phyloP scores from a whole-genome alignment of 2,888 invertebrate species.

The Malacosoma neustria region DNA sequence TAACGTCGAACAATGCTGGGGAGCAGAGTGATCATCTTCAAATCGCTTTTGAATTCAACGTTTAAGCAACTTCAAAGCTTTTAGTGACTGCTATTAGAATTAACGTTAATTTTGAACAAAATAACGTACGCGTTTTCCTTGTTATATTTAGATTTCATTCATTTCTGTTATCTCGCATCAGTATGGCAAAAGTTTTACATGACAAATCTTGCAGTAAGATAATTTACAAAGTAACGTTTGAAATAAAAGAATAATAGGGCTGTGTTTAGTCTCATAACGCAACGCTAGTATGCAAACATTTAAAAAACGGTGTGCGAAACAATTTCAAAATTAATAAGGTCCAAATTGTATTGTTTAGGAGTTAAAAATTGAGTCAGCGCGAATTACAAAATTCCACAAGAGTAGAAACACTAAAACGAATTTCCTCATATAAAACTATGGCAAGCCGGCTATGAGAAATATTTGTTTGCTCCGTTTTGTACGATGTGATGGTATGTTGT shows the following conservation, averaged over 20 bases:
- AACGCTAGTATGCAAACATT: not conserved
- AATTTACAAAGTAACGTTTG: no score
- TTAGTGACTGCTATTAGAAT: slow-evolving; percentile 27
- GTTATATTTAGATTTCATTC: no score
- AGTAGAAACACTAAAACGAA: slow-evolving; percentile 38
- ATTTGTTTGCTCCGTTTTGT: slow-evolving; percentile 13
- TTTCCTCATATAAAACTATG: slow-evolving; percentile 39
- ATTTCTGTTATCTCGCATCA: no score
- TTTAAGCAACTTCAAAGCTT: slow-evolving; percentile 36
- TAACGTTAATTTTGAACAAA: slow-evolving; percentile 30
- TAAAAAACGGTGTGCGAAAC: slow-evolving; percentile 21
- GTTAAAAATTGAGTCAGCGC: slow-evolving; percentile 28
- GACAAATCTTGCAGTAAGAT: no score
- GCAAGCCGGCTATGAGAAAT: slow-evolving; percentile 38
- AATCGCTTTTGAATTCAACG: slow-evolving; percentile 37
- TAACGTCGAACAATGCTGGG: slow-evolving; percentile 32
- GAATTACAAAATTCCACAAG: slow-evolving; percentile 37
- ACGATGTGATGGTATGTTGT: slow-evolving; percentile 21
- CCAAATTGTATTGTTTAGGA: slow-evolving; percentile 28
- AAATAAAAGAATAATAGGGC: slow-evolving; percentile 3
- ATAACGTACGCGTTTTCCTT: slow-evolving; percentile 13
- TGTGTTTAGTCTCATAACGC: not conserved
- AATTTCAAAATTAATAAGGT: slow-evolving; percentile 28
- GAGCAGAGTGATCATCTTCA: slow-evolving; percentile 27
- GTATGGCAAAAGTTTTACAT: no score